Percentiles rank a stretch among this genome's conserved stretches.
Conservation (phyloP, 1,140 invertebrate species). For the Megalonaias nervosa region DNA sequence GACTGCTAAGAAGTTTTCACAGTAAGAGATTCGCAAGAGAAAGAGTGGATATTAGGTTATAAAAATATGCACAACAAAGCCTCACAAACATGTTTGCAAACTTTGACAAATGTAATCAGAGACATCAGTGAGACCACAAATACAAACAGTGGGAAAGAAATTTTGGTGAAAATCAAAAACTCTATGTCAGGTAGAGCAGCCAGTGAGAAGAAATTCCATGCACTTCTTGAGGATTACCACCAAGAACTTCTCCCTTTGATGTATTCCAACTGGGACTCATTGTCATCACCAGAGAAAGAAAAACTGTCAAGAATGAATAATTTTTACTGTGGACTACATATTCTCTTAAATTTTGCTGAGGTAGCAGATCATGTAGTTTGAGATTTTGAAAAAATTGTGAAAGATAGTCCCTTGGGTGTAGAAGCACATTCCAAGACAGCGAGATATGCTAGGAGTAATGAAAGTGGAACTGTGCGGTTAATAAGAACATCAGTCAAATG, state of each 20-base stretch:
- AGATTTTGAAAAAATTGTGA: slow-evolving; percentile 21
- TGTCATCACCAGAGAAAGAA: no score
- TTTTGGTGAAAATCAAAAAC: slow-evolving; percentile 39
- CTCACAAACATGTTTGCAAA: slow-evolving; percentile 18
- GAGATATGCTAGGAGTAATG: slow-evolving; percentile 8
- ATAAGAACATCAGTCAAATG: no score
- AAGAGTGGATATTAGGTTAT: slow-evolving; percentile 33
- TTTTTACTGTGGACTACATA: slow-evolving; percentile 33
- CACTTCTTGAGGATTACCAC: no score
- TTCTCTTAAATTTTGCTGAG: slow-evolving; percentile 34
- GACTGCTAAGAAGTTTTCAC: slow-evolving; percentile 25
- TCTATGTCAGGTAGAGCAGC: no score
- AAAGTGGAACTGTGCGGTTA: slow-evolving; percentile 21
- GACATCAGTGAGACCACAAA: slow-evolving; percentile 15
- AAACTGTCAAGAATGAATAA: slow-evolving; percentile 21
- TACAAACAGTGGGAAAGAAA: slow-evolving; percentile 18
- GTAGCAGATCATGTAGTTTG: slow-evolving; percentile 15
- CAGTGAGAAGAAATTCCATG: no score
- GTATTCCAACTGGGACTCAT: no score
- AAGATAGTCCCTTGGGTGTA: slow-evolving; percentile 17
- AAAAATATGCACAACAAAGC: slow-evolving; percentile 29
- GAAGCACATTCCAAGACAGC: slow-evolving; percentile 19
- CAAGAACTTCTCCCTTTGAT: no score
- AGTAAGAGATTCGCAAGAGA: slow-evolving; percentile 20
- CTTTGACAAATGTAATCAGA: slow-evolving; percentile 8